These are phyloP conservation scores for Candoia aspera DNA, from an alignment of 2,113 vertebrate genomes.

Conservation along the genomic window DNA sequence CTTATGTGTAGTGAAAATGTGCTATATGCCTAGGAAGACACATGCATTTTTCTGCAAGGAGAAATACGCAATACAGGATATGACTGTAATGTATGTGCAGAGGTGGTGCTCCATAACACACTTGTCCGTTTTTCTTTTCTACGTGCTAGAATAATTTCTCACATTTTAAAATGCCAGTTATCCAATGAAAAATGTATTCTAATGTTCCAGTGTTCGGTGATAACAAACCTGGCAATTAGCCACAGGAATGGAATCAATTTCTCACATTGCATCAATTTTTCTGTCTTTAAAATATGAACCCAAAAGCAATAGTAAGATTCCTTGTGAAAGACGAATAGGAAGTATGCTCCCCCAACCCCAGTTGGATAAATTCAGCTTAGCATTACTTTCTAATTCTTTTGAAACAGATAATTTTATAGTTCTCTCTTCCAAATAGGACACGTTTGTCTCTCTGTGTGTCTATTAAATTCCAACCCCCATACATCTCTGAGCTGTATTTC, in stretches of 20 bases:
- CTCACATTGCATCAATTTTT: not conserved
- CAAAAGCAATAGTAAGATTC: too few species aligned
- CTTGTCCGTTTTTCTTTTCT: not conserved
- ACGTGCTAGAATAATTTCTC: not conserved
- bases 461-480: not conserved
- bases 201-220: not conserved
- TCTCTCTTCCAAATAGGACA: conserved; percentile 24
- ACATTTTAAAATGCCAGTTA: not conserved
- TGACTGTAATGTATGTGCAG: not conserved
- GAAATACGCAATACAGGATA: not conserved
- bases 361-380: not conserved
- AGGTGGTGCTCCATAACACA: not conserved
- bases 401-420: conserved; percentile 19
- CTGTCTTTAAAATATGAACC: too few species aligned
- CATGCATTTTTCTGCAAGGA: not conserved
- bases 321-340: too few species aligned
- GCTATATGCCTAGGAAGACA: not conserved
- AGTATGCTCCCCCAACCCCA: not conserved
- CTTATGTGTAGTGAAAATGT: not conserved
- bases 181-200: not conserved
- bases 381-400: conserved; percentile 4
- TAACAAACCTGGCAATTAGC: not conserved
- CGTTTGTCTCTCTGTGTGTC: not conserved
- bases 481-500: conserved; percentile 46
- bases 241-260: not conserved